Evolutionary conservation across 2,113 vertebrate species (phyloP).

Genomic region (Macquaria australasica): DNA sequence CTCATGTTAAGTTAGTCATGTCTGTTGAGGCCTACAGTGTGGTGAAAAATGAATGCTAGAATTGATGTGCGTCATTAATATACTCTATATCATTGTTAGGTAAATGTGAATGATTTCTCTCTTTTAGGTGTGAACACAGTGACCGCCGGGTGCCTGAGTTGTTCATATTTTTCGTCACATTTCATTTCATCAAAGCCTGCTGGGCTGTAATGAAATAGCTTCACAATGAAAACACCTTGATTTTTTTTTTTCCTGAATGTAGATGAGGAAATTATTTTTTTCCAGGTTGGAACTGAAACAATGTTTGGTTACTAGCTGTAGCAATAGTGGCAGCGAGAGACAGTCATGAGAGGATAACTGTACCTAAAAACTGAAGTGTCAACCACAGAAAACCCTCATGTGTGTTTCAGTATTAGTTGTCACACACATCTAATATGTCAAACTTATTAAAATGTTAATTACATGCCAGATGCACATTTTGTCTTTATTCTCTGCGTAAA

Average conservation of each 20-base stretch:
- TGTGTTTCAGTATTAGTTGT: too few species aligned
- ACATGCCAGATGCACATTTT: too few species aligned
- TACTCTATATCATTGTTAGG: not conserved
- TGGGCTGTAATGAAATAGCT: not conserved
- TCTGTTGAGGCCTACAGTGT: not conserved
- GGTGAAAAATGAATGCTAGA: not conserved
- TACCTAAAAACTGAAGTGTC: too few species aligned
- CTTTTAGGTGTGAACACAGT: not conserved
- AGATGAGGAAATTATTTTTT: not conserved
- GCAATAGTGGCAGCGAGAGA: not conserved
- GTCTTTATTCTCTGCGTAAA: too few species aligned
- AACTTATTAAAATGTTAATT: too few species aligned
- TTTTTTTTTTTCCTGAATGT: not conserved
- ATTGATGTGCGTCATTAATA: not conserved
- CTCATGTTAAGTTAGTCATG: not conserved
- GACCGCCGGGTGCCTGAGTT: not conserved
- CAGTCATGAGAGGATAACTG: not conserved
- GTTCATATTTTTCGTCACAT: not conserved
- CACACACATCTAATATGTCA: too few species aligned
- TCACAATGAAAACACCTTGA: not conserved
- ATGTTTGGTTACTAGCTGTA: not conserved
- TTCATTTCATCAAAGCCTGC: constrained; percentile 5
- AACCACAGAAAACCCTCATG: too few species aligned
- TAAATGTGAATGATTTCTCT: not conserved
- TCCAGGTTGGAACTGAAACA: not conserved